Conservation (phyloP, 1,140 invertebrate species). For the Rhagoletis pomonella region DNA sequence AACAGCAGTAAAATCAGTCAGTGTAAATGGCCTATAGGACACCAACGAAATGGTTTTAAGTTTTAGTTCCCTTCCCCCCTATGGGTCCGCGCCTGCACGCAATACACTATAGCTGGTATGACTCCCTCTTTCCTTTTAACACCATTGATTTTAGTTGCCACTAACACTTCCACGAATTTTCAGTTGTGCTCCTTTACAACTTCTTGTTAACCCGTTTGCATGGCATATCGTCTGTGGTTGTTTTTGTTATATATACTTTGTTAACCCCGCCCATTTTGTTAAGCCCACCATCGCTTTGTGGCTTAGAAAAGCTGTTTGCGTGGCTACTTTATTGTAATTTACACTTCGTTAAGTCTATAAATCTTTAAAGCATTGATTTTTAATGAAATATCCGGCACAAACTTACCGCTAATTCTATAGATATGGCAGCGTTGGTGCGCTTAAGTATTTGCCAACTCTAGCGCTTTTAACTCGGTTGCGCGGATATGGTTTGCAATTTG, state of each 20-base stretch:
- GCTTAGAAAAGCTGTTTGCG: background rate
- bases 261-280: too few species aligned
- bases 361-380: slow-evolving; percentile 72
- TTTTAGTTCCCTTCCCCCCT: too few species aligned
- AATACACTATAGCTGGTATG: too few species aligned
- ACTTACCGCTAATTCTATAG: background rate
- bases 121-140: too few species aligned
- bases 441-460: background rate
- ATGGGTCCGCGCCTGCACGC: too few species aligned
- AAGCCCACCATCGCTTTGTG: background rate
- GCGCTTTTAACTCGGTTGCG: background rate
- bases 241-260: background rate
- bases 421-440: background rate
- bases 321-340: slow-evolving; percentile 61
- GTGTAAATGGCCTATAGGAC: too few species aligned
- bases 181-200: background rate
- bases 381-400: slow-evolving; percentile 61
- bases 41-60: too few species aligned
- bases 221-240: background rate
- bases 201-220: background rate
- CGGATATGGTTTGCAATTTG: background rate
- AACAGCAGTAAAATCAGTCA: too few species aligned
- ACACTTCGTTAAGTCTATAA: slow-evolving; percentile 70
- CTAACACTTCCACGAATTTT: background rate
- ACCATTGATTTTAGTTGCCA: too few species aligned